Evolutionary conservation across 2,888 invertebrate genomes (phyloP), one percentile per base, ranked within the genome.

Genomic region (Nomada fucata): DNA sequence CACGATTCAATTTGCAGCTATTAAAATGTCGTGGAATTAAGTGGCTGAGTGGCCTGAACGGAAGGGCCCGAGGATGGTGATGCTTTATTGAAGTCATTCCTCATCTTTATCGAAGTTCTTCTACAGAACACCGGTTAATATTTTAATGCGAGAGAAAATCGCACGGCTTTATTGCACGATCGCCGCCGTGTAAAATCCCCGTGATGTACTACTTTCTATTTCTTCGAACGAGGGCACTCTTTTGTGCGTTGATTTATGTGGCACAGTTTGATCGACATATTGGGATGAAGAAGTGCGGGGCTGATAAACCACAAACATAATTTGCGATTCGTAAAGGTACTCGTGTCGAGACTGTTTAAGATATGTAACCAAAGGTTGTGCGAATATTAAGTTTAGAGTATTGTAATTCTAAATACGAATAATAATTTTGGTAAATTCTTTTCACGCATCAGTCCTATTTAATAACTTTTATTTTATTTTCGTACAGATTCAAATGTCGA

Each of bases 111-210:
- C 18, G 52, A 67, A 75, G 60, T 61, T 69, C 75, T 83, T 80
- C 75, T 64, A 67, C 74, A 79, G 76, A 85, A 85, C 74, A 81
- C 73, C 47, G 65, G 71, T 85, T 86, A 85, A 73, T 79, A 79
- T 79, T 80, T 86, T 80, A 83, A 80, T 75, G 18, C 57, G 23
- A 15, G 13, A 18, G 42, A 42, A 64, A 13, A 69, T 44, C 44
- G 53, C 13, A 29, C 26, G 61, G 61, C 20, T 68, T 69, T 55
- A 68, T 74, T 50, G 65, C 57, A 20, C 57, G 15, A 29, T 26
- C 26, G 53, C 18, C 23, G 55, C 36, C 29, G 9, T 26, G 26
- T 59, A 3, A 65, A 53, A 61, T 73, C 18, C 60, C 18, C 60
- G 18, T 13, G 60, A 64, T 18, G 47, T 36, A 29, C 26, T 67